A percentile compares a stretch with the other conserved stretches of the same genome.
These are phyloP conservation scores for Anomalospiza imberbis DNA, from an alignment of 2,797 vertebrate genomes.

Conservation along the genomic window DNA sequence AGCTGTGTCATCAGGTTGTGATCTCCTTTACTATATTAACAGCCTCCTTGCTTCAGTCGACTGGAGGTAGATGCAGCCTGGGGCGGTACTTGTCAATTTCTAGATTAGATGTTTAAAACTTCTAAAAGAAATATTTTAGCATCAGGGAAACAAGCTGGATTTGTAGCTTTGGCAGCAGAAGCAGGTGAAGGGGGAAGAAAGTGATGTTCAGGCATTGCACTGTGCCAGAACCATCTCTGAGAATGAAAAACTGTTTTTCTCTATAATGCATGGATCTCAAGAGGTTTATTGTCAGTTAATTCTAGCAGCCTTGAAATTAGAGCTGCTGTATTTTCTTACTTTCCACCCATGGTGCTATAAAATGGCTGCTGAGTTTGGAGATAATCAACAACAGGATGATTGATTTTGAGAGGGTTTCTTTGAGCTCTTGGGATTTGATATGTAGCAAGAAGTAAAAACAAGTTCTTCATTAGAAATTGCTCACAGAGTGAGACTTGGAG, in stretches of 20 bases:
- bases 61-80: not conserved
- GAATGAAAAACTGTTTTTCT: not conserved
- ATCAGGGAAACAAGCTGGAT: not conserved
- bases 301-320: not conserved
- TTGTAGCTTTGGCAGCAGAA: not conserved
- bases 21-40: not conserved
- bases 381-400: not conserved
- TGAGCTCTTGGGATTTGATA: not conserved
- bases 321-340: not conserved
- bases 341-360: not conserved
- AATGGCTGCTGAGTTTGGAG: not conserved
- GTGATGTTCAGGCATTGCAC: not conserved
- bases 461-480: not conserved
- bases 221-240: not conserved
- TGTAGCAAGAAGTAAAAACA: not conserved
- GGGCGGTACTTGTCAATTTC: not conserved
- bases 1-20: not conserved
- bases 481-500: not conserved
- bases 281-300: not conserved
- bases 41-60: not conserved
- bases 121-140: not conserved
- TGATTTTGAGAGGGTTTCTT: not conserved
- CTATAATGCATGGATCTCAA: not conserved
- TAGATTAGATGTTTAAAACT: not conserved
- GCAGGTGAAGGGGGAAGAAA: not conserved